Conservation (phyloP, 2,797 vertebrate species). For the Acipenser oxyrinchus region DNA sequence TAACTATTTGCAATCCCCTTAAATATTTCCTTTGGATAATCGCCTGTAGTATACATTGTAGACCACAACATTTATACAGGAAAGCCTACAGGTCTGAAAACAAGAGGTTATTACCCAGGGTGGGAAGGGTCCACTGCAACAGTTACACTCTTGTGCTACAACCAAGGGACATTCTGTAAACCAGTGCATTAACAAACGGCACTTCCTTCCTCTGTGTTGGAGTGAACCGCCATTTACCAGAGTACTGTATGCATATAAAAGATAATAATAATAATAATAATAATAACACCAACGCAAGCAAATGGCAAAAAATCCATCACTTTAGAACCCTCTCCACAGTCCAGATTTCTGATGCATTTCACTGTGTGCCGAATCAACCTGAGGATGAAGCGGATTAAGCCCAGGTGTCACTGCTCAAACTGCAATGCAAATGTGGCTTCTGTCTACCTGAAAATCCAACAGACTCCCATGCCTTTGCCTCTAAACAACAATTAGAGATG, state of each 20-base stretch:
- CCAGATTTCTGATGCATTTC: too few relatives aligned
- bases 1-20: constrained; percentile 17
- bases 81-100: background rate
- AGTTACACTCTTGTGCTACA: background rate
- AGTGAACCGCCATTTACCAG: background rate
- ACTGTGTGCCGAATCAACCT: too few relatives aligned
- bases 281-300: constrained; percentile 41
- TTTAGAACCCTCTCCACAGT: too few relatives aligned
- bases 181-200: too few relatives aligned
- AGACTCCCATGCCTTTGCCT: too few relatives aligned
- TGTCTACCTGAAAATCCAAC: too few relatives aligned
- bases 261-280: constrained; percentile 5
- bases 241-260: background rate
- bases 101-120: background rate
- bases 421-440: too few relatives aligned
- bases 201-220: background rate
- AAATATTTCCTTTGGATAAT: constrained; percentile 26
- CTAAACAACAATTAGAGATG: too few relatives aligned
- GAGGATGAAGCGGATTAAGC: too few relatives aligned
- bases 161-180: background rate
- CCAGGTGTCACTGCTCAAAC: too few relatives aligned
- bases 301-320: constrained; percentile 13
- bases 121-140: background rate
- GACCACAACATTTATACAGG: constrained; percentile 18
- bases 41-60: constrained; percentile 11